Evolutionary conservation across 2,888 invertebrate genomes (phyloP), one percentile per base, ranked within the genome.

Genomic region (Drosophila merina): DNA sequence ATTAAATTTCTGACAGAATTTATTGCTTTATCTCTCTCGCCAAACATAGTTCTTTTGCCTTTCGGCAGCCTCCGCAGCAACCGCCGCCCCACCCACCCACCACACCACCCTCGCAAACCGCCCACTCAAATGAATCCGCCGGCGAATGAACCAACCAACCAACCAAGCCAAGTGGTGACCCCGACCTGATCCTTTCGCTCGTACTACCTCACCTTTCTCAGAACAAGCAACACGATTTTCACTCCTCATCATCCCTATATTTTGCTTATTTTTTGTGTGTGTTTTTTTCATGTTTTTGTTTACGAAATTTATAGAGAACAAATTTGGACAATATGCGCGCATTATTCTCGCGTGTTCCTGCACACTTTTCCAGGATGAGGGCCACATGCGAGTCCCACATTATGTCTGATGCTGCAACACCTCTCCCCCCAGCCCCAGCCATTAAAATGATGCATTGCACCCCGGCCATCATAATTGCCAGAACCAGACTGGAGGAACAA

Each of bases 1-100:
- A 92, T 92, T 92, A 92, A 92, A 92, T 92, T 92, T 92, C 92
- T 92, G 92, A 92, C 92, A 92, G 91, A 91, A 92, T 92, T 91
- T 92, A 92, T 92, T 92, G 91, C 92, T 91, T 91, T 92, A 92
- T 92, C 92, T 92, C 92, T 92, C 89, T 91, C 88, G 83, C 84
- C 86, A 82, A 88, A 82, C 89, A 88, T 90, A 90, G 90, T 90
- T 90, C 86, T 91, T 90, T 89, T 86, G 88, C 88, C 88, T 88
- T 88, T 88, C 84, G 86, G 82, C 79, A 79, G 83, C 78, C 81
- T 75, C 76, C 75, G 73, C 58, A 77, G 57, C 79, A 56, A 45
- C 47, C 60, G 55, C 36, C 45, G 72, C 73, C 59, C 59, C 59
- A 52, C 42, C 42, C 45, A 63, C 10, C 1, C 44, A 20, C 66